Base-by-base conservation (phyloP, 2,797 vertebrate genomes). In the Pitangus sulphuratus region DNA sequence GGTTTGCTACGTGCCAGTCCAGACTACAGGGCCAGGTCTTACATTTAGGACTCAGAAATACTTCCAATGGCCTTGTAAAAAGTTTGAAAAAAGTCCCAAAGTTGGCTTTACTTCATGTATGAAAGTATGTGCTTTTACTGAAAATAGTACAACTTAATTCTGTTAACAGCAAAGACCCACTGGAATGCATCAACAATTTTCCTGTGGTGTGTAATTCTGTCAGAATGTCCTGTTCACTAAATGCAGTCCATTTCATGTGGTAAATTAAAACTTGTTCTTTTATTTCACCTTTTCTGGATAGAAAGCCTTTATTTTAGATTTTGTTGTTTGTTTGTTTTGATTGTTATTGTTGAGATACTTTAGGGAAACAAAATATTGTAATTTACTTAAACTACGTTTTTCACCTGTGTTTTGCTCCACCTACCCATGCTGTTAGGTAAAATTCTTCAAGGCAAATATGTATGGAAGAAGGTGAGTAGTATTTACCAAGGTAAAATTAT, bases 21-120 rank as follows among this genome's bases (percentile, higher is more conserved):
- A 54, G 13, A 35, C 40, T 40, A 40, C 33, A 44, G 45, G 9
- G 61, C 4, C 9, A 79, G 4, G 25, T 56, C 44, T 79, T 65
- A 65, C 6, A 54, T 65, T 69, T 54, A 45, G 87, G 30, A 11
- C 18, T 64, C 40, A 50, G 10, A 72, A 61, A 74, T 40, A 7
- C 50, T 88, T 84, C 51, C 35, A 39, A 69, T 28, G 24, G 0
- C 57, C 37, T 57, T 4, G 2, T 39, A 86, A 57, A 50, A 64
- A 58, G 12, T 4, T 70, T 28, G 18, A 45, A 31, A 77, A 56
- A 26, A 0, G 0, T 0, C 3, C 6, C 13, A 61, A 8, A 4
- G 26, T 8, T 61, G 4, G 5, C 7, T 60, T 87, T 81, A 57
- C 6, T 45, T 88, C 5, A 4, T 22, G 6, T 70, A 44, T 76